Conservation (phyloP, 2,797 vertebrate genomes). For the Stomatorhinus walkeri region DNA sequence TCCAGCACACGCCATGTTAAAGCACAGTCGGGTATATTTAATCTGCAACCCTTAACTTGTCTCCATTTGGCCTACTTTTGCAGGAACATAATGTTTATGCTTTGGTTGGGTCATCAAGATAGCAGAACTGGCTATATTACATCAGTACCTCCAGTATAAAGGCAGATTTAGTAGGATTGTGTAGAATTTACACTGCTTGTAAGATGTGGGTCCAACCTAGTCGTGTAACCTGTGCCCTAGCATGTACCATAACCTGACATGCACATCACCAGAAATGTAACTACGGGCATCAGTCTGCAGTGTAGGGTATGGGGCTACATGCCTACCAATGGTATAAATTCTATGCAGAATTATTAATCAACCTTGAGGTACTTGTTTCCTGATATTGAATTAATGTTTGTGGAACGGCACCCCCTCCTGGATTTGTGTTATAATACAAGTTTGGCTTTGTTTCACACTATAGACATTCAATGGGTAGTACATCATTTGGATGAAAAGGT, state of each 20-base stretch:
- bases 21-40: not conserved
- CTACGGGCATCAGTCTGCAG: not conserved
- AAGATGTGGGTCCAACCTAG: not conserved
- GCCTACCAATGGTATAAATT: not conserved
- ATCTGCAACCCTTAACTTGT: not conserved
- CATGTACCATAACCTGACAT: not conserved
- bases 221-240: not conserved
- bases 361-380: not conserved
- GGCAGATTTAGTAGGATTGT: not conserved
- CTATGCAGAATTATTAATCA: not conserved
- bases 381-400: not conserved
- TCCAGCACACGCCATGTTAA: not conserved
- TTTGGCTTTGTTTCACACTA: not conserved
- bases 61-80: not conserved
- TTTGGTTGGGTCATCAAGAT: not conserved
- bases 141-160: not conserved
- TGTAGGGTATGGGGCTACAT: not conserved
- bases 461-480: not conserved
- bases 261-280: not conserved
- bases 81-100: not conserved
- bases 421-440: conserved; percentile 21
- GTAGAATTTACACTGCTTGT: not conserved
- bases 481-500: not conserved
- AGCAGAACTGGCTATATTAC: not conserved
- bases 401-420: conserved; percentile 33